A percentile compares a stretch with the other conserved stretches of the same genome.
Conservation (phyloP, 2,888 invertebrate species). For the Drosophila algonquin region DNA sequence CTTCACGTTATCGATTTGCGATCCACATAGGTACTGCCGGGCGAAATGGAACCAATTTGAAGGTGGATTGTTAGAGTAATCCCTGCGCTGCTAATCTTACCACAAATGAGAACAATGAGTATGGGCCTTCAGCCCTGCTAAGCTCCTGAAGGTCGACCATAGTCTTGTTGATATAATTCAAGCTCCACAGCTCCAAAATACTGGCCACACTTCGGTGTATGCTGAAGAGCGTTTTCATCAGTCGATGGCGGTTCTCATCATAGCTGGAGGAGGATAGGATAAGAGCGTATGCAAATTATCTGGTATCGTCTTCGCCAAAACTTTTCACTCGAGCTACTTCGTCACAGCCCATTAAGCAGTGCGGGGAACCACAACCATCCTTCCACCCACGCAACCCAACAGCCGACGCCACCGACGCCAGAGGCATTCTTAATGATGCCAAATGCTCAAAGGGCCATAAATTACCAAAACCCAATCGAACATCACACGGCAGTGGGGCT, state of each 20-base stretch:
- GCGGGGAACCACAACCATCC: constrained; percentile 59
- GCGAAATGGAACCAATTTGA: neutral
- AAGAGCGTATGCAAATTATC: constrained; percentile 62
- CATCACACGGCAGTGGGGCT: constrained; percentile 28
- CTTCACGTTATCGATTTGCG: constrained; percentile 88
- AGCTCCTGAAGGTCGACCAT: constrained; percentile 83
- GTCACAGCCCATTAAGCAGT: constrained; percentile 73
- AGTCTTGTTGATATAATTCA: constrained; percentile 87
- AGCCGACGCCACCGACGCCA: constrained; percentile 23
- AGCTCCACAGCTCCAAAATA: constrained; percentile 92
- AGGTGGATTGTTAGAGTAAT: neutral
- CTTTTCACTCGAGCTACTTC: constrained; percentile 73
- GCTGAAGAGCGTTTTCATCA: constrained; percentile 88
- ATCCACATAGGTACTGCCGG: constrained; percentile 82
- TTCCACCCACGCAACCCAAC: constrained; percentile 24
- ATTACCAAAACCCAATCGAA: constrained; percentile 47
- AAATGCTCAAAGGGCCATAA: constrained; percentile 70
- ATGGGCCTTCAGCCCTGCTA: constrained; percentile 73
- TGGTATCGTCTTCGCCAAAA: constrained; percentile 39
- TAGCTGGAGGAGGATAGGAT: constrained; percentile 75
- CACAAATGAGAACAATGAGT: constrained; percentile 82
- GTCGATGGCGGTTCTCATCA: constrained; percentile 84
- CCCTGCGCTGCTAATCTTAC: constrained; percentile 58
- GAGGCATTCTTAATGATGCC: constrained; percentile 64
- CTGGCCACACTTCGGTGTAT: constrained; percentile 93